A percentile compares a stretch with the other conserved stretches of the same genome.
phyloP scores from a whole-genome alignment of 2,797 vertebrate species.

The Lithobates pipiens region DNA sequence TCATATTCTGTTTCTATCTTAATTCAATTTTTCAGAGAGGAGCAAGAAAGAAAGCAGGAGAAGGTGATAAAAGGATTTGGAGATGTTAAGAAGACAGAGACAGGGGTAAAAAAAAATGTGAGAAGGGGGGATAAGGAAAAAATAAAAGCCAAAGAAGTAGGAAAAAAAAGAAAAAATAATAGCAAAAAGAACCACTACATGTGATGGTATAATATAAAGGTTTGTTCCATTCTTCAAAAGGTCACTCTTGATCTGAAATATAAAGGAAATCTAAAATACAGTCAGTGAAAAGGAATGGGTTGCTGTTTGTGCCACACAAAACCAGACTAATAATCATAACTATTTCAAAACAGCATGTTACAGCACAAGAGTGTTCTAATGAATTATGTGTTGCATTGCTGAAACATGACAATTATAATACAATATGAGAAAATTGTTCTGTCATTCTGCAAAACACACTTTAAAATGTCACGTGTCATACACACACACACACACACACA shows the following conservation, averaged over 20 bases:
- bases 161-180: no score
- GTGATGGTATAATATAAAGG: no score
- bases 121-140: no score
- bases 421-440: constrained; percentile 48
- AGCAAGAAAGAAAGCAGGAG: no score
- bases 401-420: constrained; percentile 48
- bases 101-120: neutral
- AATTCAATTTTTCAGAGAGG: no score
- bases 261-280: neutral
- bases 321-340: constrained; percentile 32
- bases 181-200: no score
- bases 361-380: constrained; percentile 36
- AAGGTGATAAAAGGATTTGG: no score
- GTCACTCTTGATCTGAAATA: neutral
- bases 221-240: neutral
- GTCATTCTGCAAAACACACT: constrained; percentile 38
- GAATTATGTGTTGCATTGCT: constrained; percentile 39
- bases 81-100: neutral
- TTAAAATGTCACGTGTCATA: constrained; percentile 14
- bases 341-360: constrained; percentile 41
- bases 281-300: neutral
- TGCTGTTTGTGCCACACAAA: constrained; percentile 38
- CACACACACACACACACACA: neutral
- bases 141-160: no score
- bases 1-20: no score